phyloP scores from a whole-genome alignment of 2,888 invertebrate genomes.

The Ichneumon xanthorius region DNA sequence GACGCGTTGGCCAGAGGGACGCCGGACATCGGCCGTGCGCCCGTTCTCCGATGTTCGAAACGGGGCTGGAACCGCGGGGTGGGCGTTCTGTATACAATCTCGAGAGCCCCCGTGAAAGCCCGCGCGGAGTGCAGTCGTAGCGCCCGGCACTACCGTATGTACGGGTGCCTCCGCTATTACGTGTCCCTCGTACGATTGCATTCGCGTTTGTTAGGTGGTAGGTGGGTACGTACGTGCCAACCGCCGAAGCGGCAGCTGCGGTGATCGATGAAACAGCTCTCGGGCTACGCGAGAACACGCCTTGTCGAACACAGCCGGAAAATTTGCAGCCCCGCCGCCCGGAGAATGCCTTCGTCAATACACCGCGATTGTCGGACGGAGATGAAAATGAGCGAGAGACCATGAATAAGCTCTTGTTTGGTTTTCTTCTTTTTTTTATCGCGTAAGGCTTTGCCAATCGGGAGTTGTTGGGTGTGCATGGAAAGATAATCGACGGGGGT shows the following conservation, averaged over 20 bases:
- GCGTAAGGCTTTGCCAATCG: too few relatives aligned
- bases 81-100: constrained; percentile 52
- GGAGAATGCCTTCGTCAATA: constrained; percentile 62
- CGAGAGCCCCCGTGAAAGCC: constrained; percentile 46
- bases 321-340: constrained; percentile 30
- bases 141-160: constrained; percentile 16
- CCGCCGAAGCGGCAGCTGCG: constrained; percentile 24
- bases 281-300: constrained; percentile 7
- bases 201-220: constrained; percentile 24
- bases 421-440: neutral
- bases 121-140: constrained; percentile 10
- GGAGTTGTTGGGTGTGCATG: too few relatives aligned
- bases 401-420: neutral
- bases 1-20: constrained; percentile 38
- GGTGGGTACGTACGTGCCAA: constrained; percentile 34
- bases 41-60: constrained; percentile 14
- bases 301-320: constrained; percentile 50
- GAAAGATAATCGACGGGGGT: too few relatives aligned
- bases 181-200: constrained; percentile 59
- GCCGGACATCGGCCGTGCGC: constrained; percentile 56
- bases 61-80: neutral
- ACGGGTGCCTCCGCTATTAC: constrained; percentile 46
- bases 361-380: constrained; percentile 3
- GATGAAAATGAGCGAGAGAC: constrained; percentile 11
- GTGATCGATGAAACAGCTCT: constrained; percentile 44